Evolutionary conservation across 2,888 invertebrate genomes (phyloP).

Genomic region (Pogonocherus hispidulus): DNA sequence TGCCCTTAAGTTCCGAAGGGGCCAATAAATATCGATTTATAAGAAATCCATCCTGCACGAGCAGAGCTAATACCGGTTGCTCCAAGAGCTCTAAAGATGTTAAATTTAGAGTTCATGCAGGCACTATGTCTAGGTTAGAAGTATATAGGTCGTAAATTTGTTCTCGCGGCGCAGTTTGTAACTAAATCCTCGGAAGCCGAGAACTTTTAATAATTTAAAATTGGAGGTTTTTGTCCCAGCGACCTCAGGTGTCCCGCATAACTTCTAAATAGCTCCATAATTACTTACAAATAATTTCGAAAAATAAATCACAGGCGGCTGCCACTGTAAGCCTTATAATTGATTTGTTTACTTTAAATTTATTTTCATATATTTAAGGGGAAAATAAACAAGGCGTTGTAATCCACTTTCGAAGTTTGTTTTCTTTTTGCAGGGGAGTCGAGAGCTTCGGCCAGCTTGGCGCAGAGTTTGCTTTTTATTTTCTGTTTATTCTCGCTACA

Average conservation of each 20-base stretch:
- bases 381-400: constrained; percentile 37
- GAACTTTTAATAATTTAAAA: constrained; percentile 13
- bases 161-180: background rate
- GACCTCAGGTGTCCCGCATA: too few species aligned
- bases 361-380: constrained; percentile 24
- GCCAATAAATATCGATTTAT: constrained; percentile 4
- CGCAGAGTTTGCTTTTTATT: background rate
- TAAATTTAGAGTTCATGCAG: constrained; percentile 4
- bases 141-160: background rate
- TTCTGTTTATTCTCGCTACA: background rate
- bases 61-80: background rate
- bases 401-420: constrained; percentile 44
- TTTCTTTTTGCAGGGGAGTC: constrained; percentile 38
- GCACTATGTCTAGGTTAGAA: background rate
- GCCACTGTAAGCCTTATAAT: background rate
- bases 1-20: background rate
- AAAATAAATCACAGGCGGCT: constrained; percentile 15
- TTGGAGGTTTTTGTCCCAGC: background rate
- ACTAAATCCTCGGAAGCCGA: constrained; percentile 1
- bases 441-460: constrained; percentile 26
- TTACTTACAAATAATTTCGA: constrained; percentile 1
- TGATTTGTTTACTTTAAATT: constrained; percentile 36
- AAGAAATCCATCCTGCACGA: background rate
- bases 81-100: too few species aligned
- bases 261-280: too few species aligned